Evolutionary conservation across 2,113 vertebrate species (phyloP), one percentile per base, ranked within the genome.

Genomic region (Bucco capensis): DNA sequence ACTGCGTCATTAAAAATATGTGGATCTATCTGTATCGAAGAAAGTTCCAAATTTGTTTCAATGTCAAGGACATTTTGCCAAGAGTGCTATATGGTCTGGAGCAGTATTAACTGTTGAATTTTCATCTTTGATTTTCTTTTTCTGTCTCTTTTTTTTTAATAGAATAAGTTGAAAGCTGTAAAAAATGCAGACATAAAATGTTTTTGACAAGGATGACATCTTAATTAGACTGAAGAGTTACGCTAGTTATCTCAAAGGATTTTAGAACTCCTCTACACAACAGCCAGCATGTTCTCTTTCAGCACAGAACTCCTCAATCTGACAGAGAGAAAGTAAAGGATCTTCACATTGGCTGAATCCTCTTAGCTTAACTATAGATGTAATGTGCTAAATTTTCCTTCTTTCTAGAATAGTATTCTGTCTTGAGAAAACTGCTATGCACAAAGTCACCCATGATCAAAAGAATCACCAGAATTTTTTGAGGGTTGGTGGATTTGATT

Each of bases 41-140:
- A 85, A 87, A 93, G 14, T 95, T 94, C 49, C 74, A 93, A 76
- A 75, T 33, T 88, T 81, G 57, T 93, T 86, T 94, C 53, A 61
- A 73, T 85, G n/a, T 54, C 76, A 78, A 64, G 75, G 62, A 64
- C 18, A 44, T 84, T 73, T 91, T 89, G 19, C 40, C 78, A 95
- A 76, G 14, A 83, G 23, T 60, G 31, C 6, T 57, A 44, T 79
- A 72, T 76, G 37, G 7, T 81, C 56, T 21, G 14, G 60, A 31
- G 50, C 58, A 76, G 21, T 38, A 90, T 47, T 93, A 91, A 79
- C 9, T 46, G 38, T 27, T 40, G 25, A 60, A n/a, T 37, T 66
- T 78, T 57, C 10, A 27, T 44, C 21, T 49, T 46, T 2, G 1
- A 13, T 92, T 71, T 57, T n/a, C 3, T 33, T 22, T 61, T 65